These are phyloP conservation scores for Clamator glandarius DNA, from an alignment of 2,797 vertebrate genomes.

Conservation along the genomic window DNA sequence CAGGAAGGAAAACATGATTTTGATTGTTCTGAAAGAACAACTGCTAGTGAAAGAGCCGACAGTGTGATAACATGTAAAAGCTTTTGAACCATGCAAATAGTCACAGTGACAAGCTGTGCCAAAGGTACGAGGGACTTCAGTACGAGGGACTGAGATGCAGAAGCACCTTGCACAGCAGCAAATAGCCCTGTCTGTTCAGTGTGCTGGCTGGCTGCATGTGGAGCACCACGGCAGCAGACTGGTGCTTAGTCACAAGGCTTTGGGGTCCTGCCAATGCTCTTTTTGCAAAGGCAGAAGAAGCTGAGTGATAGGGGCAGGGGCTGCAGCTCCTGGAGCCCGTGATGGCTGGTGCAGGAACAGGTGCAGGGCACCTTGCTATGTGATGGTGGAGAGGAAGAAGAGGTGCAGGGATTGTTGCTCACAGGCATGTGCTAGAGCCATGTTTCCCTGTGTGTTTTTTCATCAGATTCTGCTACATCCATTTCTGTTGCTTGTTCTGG, in stretches of 20 bases:
- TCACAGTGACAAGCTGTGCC: background rate
- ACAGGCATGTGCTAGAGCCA: background rate
- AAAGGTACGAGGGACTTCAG: background rate
- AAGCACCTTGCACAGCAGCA: background rate
- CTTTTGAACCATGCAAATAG: background rate
- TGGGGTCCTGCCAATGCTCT: background rate
- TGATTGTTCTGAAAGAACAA: background rate
- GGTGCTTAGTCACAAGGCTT: background rate
- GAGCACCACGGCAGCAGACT: background rate
- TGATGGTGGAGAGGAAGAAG: background rate
- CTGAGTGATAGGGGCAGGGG: background rate
- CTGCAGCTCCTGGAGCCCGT: background rate
- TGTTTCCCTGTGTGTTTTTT: background rate
- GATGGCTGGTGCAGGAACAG: background rate
- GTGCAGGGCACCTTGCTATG: rapidly evolving
- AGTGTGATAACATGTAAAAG: background rate
- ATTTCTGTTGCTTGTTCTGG: background rate
- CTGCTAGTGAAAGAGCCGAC: background rate
- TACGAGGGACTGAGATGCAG: background rate
- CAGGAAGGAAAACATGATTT: background rate
- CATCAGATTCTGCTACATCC: background rate
- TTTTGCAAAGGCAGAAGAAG: background rate
- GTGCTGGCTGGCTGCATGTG: background rate
- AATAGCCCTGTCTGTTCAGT: background rate
- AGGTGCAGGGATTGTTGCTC: background rate